Evolutionary conservation across 2,797 vertebrate genomes (phyloP), one percentile per base, ranked within the genome.

Genomic region (Leptoclinus maculatus): DNA sequence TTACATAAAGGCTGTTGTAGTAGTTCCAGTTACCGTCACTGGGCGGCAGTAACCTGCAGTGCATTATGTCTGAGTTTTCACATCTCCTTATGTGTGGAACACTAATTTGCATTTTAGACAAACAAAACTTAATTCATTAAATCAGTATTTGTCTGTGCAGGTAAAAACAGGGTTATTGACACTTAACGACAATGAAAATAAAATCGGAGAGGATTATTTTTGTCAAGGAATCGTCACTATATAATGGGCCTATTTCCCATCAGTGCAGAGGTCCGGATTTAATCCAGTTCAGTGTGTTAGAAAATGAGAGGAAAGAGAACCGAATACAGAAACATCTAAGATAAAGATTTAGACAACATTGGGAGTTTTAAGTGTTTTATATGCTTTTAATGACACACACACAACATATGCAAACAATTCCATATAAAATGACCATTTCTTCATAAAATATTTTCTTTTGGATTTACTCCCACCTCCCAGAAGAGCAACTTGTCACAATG

Each of bases 361-460:
- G 8, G 2, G 41, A 2, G 6, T 53, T 65, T 66, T 36, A 66
- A 51, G 29, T 57, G 23, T 66, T 78, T 78, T 74, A 51, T 68
- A 66, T 36, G 2, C 4, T 71, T 82, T 82, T 80, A 74, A 83
- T 82, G 58, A 83, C 72, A 90, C 80, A 83, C 74, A 74, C 67
- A 41, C 29, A 29, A 68, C 29, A 32, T 73, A 72, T 70, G 60
- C 74, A 85, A 83, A 86, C 51, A 67, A 71, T 72, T 83, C 57
- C 81, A 91, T 75, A 87, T 47, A 87, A 83, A 87, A 82, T 29
- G 14, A 78, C 39, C 5, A 84, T 63, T 86, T 88, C 87, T 89
- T 89, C 82, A 88, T 89, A 75, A 82, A 84, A 76, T 71, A 83
- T 78, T 71, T 79, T 79, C 60, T 68, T 63, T 62, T 62, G 27